These are phyloP conservation scores for Dexiosoma caninum DNA, from an alignment of 2,888 invertebrate genomes.

Conservation along the genomic window DNA sequence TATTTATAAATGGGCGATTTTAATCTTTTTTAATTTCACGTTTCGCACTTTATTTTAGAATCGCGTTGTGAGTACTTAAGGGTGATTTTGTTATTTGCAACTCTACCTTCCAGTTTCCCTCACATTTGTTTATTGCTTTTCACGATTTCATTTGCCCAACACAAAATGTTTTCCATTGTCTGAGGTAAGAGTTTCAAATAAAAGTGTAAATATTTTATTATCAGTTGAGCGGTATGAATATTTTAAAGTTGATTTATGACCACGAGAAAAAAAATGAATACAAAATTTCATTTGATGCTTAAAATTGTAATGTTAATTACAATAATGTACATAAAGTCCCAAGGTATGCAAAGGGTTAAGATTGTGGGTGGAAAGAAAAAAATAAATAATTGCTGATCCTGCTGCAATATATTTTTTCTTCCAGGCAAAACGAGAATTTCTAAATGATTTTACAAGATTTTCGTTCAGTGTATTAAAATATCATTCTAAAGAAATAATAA, in stretches of 20 bases:
- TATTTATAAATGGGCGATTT: conserved; percentile 41
- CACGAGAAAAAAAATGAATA: not conserved
- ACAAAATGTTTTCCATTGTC: not conserved
- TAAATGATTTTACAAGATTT: too few relatives aligned
- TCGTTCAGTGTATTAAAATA: too few relatives aligned
- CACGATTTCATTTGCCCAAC: not conserved
- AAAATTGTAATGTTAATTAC: conserved; percentile 64
- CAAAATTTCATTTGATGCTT: conserved; percentile 7
- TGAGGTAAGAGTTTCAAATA: conserved; percentile 13
- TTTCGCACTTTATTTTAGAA: conserved; percentile 36
- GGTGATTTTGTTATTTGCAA: conserved; percentile 36
- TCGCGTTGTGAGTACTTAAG: not conserved
- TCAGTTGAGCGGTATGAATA: not conserved
- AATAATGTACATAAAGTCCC: conserved; percentile 51
- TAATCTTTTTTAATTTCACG: conserved; percentile 56
- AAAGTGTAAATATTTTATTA: too few relatives aligned
- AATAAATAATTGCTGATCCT: too few relatives aligned
- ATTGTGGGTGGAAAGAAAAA: not conserved
- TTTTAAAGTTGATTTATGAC: conserved; percentile 50
- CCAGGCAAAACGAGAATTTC: too few relatives aligned
- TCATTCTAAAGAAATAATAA: too few relatives aligned
- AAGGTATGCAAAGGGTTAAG: not conserved
- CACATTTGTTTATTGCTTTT: not conserved
- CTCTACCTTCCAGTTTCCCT: conserved; percentile 1
- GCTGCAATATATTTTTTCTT: too few relatives aligned